These are phyloP conservation scores for Charina bottae DNA, from an alignment of 2,113 vertebrate genomes.

Conservation along the genomic window DNA sequence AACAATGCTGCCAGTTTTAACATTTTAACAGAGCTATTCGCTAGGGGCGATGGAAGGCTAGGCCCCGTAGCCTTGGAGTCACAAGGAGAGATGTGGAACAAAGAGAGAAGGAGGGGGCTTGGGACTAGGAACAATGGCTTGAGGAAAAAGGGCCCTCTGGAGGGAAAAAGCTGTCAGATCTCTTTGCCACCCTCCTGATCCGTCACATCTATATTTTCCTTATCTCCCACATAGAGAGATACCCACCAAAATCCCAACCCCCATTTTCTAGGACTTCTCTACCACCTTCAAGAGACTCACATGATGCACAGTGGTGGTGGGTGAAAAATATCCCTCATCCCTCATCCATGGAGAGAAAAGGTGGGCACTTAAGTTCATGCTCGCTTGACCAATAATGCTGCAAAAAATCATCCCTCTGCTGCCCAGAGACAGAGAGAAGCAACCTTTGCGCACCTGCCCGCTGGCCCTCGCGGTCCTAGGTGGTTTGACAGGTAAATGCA, in stretches of 20 bases:
- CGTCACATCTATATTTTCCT: background rate
- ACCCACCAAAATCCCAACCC: background rate
- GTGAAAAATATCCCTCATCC: background rate
- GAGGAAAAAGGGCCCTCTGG: background rate
- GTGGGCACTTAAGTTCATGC: background rate
- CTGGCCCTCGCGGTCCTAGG: background rate
- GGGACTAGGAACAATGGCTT: background rate
- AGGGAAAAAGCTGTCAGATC: background rate
- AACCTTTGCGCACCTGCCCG: background rate
- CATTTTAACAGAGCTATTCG: background rate
- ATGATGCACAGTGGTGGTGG: background rate
- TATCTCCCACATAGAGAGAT: background rate
- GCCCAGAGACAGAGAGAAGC: background rate
- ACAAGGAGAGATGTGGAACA: conserved; percentile 11
- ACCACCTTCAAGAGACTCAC: background rate
- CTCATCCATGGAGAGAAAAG: background rate
- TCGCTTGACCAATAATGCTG: conserved; percentile 16
- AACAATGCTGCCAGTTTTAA: background rate
- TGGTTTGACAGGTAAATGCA: background rate
- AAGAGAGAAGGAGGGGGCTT: background rate
- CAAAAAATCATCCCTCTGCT: background rate
- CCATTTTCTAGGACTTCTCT: background rate
- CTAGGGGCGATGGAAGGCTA: background rate
- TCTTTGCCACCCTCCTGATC: background rate
- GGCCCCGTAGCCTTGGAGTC: background rate